A percentile compares a stretch with the other conserved stretches of the same genome.
phyloP scores from a whole-genome alignment of 2,797 vertebrate species.

The Pygocentrus nattereri region DNA sequence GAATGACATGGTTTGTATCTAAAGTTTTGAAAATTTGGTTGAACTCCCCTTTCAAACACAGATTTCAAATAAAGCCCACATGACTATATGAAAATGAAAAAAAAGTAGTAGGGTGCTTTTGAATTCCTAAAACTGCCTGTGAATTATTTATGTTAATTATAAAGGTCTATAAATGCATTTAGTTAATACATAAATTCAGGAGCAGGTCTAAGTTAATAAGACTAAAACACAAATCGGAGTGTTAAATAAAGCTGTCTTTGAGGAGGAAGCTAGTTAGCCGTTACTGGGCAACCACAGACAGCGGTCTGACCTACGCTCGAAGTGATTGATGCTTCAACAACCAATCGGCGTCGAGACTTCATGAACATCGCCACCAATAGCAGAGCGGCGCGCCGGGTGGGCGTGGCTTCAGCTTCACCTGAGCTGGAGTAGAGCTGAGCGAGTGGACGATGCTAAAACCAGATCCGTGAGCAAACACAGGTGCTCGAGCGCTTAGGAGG shows the following conservation, averaged over 20 bases:
- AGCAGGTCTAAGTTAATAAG: too few relatives aligned
- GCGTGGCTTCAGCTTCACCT: slow-evolving; percentile 53
- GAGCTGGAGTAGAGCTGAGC: slow-evolving; percentile 23
- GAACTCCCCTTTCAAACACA: too few relatives aligned
- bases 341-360: slow-evolving; percentile 22
- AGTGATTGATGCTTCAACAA: slow-evolving; percentile 30
- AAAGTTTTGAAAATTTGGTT: too few relatives aligned
- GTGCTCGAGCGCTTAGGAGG: slow-evolving; percentile 34
- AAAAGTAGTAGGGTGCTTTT: too few relatives aligned
- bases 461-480: slow-evolving; percentile 53
- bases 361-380: slow-evolving; percentile 43
- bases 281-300: slow-evolving; percentile 53
- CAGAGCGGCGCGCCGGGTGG: slow-evolving; percentile 1
- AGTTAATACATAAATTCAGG: too few relatives aligned
- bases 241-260: not conserved
- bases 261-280: slow-evolving; percentile 3
- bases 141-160: too few relatives aligned
- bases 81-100: too few relatives aligned
- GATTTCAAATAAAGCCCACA: too few relatives aligned
- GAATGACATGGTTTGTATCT: too few relatives aligned
- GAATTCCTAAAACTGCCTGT: too few relatives aligned
- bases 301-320: not conserved
- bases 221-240: too few relatives aligned
- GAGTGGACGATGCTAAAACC: slow-evolving; percentile 51
- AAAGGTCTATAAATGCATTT: too few relatives aligned